phyloP scores from a whole-genome alignment of 2,113 vertebrate genomes.

The Tretioscincus oriximinensis region DNA sequence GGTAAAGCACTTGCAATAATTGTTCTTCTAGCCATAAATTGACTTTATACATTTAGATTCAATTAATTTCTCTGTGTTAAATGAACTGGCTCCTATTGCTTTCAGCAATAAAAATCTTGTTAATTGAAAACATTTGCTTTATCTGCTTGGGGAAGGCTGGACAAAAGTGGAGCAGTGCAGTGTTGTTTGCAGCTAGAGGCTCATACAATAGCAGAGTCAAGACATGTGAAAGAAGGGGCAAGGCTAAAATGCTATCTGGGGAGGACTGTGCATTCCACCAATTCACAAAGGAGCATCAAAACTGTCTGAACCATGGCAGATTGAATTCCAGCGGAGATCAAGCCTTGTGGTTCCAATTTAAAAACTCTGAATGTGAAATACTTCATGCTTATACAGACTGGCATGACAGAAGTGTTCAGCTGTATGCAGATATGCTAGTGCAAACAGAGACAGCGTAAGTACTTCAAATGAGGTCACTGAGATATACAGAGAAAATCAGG shows the following conservation, averaged over 20 bases:
- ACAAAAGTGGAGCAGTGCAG: slow-evolving; percentile 67
- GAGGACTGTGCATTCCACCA: background rate
- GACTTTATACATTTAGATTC: slow-evolving; percentile 51
- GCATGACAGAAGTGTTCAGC: background rate
- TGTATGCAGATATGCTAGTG: background rate
- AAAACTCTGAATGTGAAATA: background rate
- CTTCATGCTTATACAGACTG: background rate
- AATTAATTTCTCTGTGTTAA: slow-evolving; percentile 70
- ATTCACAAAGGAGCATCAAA: background rate
- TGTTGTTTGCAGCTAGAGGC: slow-evolving; percentile 21
- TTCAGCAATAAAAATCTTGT: slow-evolving; percentile 67
- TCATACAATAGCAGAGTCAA: background rate
- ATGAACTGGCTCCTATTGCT: slow-evolving; percentile 65
- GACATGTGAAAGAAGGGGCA: background rate
- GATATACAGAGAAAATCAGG: too few relatives aligned
- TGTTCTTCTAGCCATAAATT: slow-evolving; percentile 58
- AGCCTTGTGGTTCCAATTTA: too few relatives aligned
- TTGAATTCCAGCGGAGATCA: background rate
- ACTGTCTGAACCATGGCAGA: background rate
- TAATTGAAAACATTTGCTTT: slow-evolving; percentile 73
- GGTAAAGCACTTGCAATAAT: slow-evolving; percentile 49
- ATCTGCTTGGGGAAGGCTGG: slow-evolving; percentile 60
- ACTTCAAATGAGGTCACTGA: too few relatives aligned
- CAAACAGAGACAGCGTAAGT: background rate
- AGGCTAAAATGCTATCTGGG: background rate